A percentile compares a stretch with the other conserved stretches of the same genome.
phyloP scores from a whole-genome alignment of 1,140 invertebrate genomes.

The Euwallacea fornicatus region DNA sequence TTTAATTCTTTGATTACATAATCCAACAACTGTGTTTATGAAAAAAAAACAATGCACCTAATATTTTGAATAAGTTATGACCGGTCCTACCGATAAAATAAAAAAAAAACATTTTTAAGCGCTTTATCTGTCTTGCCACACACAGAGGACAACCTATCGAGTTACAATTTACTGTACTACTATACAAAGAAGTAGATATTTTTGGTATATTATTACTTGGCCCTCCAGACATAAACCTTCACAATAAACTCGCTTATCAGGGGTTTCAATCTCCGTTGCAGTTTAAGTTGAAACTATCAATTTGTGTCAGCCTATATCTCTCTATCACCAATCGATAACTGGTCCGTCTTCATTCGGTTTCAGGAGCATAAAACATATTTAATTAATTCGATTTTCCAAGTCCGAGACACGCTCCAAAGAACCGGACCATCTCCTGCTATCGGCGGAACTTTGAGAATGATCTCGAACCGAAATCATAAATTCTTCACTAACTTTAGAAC shows the following conservation, averaged over 20 bases:
- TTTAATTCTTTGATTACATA: neutral
- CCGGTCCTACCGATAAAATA: neutral
- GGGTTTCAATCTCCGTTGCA: neutral
- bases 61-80: neutral
- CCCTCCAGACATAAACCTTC: neutral
- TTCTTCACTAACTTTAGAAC: slow-evolving; percentile 18
- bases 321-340: slow-evolving; percentile 20
- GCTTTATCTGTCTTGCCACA: slow-evolving; percentile 1
- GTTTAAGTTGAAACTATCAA: slow-evolving; percentile 15
- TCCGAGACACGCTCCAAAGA: slow-evolving; percentile 16
- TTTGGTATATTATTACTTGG: neutral
- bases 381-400: slow-evolving; percentile 21
- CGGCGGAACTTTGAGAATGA: slow-evolving; percentile 18
- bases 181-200: neutral
- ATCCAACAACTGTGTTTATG: neutral
- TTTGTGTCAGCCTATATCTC: slow-evolving; percentile 18
- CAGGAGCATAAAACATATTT: slow-evolving; percentile 16
- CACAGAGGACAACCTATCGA: neutral
- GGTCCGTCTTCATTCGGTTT: slow-evolving; percentile 14
- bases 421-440: slow-evolving; percentile 9
- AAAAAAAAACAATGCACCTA: neutral
- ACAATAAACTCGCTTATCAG: neutral
- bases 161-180: neutral
- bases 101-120: slow-evolving; percentile 1
- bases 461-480: slow-evolving; percentile 22